Conservation (phyloP, 2,888 invertebrate genomes). For the Tuta absoluta region DNA sequence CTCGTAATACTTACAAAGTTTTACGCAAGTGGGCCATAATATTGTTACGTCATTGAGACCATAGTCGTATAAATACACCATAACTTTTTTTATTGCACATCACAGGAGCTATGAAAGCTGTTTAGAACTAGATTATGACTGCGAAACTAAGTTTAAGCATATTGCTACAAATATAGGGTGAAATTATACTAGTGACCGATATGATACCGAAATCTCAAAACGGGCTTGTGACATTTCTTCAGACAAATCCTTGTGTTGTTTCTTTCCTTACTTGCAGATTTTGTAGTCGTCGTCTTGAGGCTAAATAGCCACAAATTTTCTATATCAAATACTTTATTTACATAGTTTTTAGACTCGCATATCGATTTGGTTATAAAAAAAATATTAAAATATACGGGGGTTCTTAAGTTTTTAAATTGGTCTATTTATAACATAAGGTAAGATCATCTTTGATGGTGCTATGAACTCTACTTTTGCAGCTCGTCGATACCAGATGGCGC, state of each 20-base stretch:
- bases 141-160: too few relatives aligned
- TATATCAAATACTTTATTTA: background rate
- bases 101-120: conserved; percentile 4
- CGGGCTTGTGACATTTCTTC: too few relatives aligned
- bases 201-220: too few relatives aligned
- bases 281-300: too few relatives aligned
- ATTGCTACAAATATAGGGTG: too few relatives aligned
- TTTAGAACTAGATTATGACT: background rate
- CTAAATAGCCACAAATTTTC: background rate
- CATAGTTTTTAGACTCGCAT: background rate
- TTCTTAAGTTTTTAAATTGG: too few relatives aligned
- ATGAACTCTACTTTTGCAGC: background rate
- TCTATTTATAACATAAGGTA: background rate
- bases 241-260: too few relatives aligned
- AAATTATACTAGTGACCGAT: too few relatives aligned
- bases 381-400: too few relatives aligned
- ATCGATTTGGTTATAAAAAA: background rate
- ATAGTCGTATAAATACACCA: conserved; percentile 4
- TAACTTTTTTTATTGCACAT: conserved; percentile 4
- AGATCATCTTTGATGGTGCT: too few relatives aligned
- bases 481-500: background rate
- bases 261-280: too few relatives aligned
- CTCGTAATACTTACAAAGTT: conserved; percentile 11
- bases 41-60: conserved; percentile 12
- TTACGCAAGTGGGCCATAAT: conserved; percentile 12